Base-by-base conservation (phyloP, 2,113 vertebrate species). In the Thinocorus orbignyianus region DNA sequence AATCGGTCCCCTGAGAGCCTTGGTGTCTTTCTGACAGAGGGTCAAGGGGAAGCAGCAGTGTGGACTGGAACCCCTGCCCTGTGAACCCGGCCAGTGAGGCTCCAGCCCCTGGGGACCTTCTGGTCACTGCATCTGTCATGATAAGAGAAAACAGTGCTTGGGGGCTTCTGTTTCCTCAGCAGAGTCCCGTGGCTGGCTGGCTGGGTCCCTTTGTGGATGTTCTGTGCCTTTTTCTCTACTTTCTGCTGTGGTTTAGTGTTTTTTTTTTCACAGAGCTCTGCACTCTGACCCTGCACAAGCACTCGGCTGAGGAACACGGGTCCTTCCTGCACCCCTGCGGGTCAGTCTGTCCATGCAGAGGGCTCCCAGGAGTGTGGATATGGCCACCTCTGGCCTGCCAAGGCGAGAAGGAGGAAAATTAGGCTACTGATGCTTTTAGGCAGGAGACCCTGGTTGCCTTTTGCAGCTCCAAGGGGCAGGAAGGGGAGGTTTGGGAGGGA, bases 301-400 rank as follows among this genome's bases (percentile, higher is more conserved):
- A 4, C 25, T 28, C 0, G 1, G 54, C 31, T n/a, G 60, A 18
- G 11, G 39, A 41, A 44, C 20, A 17, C 0, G 8, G 46, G 25
- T 1, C 2, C 30, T 25, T 44, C 52, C 68, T 2, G 0, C 15
- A 1, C 30, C 2, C 1, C 60, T 3, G 19, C 0, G 18, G 33
- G 33, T 37, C 4, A 2, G 2, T 9, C 42, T 17, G 57, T 5
- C 41, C 13, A 17, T 18, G 26, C 81, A 7, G 52, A 48, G 58
- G 30, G 55, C 30, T 72, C 26, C 25, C 1, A 0, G 35, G 17
- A 42, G 3, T 1, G 15, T 5, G 55, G 37, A 54, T 48, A 42
- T 1, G 4, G 33, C 12, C 46, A 10, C 30, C 64, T 70, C 25
- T 35, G 37, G 44, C 20, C 24, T 42, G 33, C 4, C 0, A 3